A percentile compares a stretch with the other conserved stretches of the same genome.
phyloP scores from a whole-genome alignment of 2,113 vertebrate species.

The Struthio camelus region DNA sequence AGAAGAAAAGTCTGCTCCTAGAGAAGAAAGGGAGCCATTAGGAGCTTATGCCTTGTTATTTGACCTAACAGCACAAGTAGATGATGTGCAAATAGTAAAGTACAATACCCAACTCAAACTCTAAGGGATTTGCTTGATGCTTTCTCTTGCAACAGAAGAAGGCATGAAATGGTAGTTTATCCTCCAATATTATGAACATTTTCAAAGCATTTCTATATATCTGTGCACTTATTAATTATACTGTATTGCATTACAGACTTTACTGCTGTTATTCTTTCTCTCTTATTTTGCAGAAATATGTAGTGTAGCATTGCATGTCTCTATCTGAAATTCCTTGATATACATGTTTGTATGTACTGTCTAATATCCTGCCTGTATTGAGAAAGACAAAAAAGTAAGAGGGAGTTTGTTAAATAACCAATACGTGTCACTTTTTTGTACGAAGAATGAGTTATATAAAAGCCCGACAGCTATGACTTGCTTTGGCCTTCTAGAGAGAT shows the following conservation, averaged over 20 bases:
- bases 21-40: neutral
- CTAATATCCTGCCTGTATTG: neutral
- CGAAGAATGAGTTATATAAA: slow-evolving; percentile 30
- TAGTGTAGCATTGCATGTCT: neutral
- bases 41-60: neutral
- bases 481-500: neutral
- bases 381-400: neutral
- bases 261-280: neutral
- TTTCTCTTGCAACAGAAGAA: neutral
- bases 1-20: neutral
- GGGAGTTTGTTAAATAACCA: slow-evolving; percentile 9
- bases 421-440: neutral
- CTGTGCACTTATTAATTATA: neutral
- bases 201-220: neutral
- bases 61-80: neutral
- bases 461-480: neutral
- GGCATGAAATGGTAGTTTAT: neutral
- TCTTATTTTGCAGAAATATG: neutral
- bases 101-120: neutral
- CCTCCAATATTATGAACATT: neutral
- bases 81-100: neutral
- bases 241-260: neutral
- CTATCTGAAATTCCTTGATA: neutral
- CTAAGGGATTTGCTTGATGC: neutral
- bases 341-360: neutral